phyloP scores from a whole-genome alignment of 2,888 invertebrate genomes.

The Hipparchia sbordonii region DNA sequence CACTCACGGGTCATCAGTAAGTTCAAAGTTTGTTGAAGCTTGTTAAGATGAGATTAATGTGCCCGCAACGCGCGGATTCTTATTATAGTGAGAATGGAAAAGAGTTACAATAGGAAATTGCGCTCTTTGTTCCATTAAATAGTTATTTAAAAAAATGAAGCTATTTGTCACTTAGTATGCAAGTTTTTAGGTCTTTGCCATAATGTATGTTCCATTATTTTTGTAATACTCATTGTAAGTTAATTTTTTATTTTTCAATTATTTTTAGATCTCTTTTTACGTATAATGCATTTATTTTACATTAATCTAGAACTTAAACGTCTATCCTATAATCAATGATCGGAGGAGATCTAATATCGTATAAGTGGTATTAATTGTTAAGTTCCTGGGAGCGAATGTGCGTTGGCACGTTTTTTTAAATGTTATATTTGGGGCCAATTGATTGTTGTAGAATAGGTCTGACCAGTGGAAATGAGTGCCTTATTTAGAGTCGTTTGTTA shows the following conservation, averaged over 20 bases:
- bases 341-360: slow-evolving; percentile 54
- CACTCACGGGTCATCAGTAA: slow-evolving; percentile 12
- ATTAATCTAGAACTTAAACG: slow-evolving; percentile 63
- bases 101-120: slow-evolving; percentile 42
- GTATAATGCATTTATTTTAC: slow-evolving; percentile 81
- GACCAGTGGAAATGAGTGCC: slow-evolving; percentile 63
- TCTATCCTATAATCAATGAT: slow-evolving; percentile 51
- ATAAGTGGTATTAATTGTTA: slow-evolving; percentile 50
- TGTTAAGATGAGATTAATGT: slow-evolving; percentile 36
- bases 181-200: slow-evolving; percentile 81
- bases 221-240: slow-evolving; percentile 81
- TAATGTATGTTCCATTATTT: slow-evolving; percentile 83
- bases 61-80: slow-evolving; percentile 28
- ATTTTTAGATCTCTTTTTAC: slow-evolving; percentile 81
- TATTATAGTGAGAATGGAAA: slow-evolving; percentile 38
- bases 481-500: slow-evolving; percentile 56
- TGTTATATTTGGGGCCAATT: slow-evolving; percentile 64
- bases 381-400: slow-evolving; percentile 67
- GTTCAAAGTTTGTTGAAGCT: slow-evolving; percentile 29
- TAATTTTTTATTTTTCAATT: slow-evolving; percentile 75
- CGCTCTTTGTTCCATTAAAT: slow-evolving; percentile 50
- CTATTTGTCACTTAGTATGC: slow-evolving; percentile 80
- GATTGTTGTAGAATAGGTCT: slow-evolving; percentile 55
- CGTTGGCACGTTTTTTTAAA: slow-evolving; percentile 48
- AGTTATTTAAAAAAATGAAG: slow-evolving; percentile 73